A percentile compares a stretch with the other conserved stretches of the same genome.
Evolutionary conservation across 2,888 invertebrate species (phyloP).

Genomic region (Oscheius sp.): DNA sequence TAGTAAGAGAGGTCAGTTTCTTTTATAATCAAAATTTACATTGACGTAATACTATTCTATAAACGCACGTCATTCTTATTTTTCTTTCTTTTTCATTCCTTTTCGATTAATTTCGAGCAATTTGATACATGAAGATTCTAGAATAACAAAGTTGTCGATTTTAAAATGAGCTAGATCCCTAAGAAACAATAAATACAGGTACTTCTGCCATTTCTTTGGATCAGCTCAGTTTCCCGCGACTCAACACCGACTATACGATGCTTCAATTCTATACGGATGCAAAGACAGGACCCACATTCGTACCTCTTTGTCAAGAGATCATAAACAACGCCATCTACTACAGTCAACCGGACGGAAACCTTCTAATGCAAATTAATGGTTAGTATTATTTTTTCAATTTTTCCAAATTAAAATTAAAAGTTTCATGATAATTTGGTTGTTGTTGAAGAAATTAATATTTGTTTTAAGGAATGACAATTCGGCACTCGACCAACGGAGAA

Average conservation of each 20-base stretch:
- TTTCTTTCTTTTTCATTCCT: no score
- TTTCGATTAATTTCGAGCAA: no score
- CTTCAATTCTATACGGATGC: constrained; percentile 63
- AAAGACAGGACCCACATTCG: constrained; percentile 48
- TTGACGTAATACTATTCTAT: no score
- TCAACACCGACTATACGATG: constrained; percentile 69
- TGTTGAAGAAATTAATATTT: not conserved
- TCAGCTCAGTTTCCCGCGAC: constrained; percentile 69
- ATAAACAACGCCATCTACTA: constrained; percentile 70
- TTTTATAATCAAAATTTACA: no score
- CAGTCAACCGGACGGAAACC: constrained; percentile 65
- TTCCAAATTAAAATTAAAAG: no score
- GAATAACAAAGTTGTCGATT: no score
- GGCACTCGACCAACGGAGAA: constrained; percentile 60
- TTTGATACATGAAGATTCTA: no score
- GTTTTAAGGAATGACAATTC: constrained; percentile 64
- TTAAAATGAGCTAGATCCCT: no score
- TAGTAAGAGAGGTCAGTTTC: constrained; percentile 22
- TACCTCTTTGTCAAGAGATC: constrained; percentile 68
- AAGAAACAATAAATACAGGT: constrained; percentile 58
- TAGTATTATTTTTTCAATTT: constrained; percentile 34
- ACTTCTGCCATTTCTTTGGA: constrained; percentile 70
- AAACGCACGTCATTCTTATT: no score
- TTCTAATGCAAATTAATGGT: constrained; percentile 71
- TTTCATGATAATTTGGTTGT: no score